phyloP scores from a whole-genome alignment of 2,113 vertebrate species.

The Channa maculata region DNA sequence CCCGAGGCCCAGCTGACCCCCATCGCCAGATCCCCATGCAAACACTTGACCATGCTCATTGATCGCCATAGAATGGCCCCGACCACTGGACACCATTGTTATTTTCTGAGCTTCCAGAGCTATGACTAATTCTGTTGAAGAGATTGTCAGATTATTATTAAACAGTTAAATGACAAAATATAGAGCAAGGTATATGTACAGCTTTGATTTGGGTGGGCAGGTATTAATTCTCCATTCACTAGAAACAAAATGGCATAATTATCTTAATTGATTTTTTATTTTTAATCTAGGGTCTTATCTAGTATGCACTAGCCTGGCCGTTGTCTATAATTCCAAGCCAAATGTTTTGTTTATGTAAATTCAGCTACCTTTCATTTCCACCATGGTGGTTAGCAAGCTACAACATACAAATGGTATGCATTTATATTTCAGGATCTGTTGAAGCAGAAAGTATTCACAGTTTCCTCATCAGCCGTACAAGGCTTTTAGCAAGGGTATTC shows the following conservation, averaged over 20 bases:
- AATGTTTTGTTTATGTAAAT: not conserved
- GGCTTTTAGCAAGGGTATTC: not conserved
- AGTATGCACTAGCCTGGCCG: not conserved
- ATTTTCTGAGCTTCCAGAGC: constrained; percentile 93
- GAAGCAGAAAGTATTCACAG: not conserved
- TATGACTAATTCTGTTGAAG: constrained; percentile 87
- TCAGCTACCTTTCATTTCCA: not conserved
- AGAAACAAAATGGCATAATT: not conserved
- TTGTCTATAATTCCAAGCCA: not conserved
- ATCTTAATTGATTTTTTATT: not conserved
- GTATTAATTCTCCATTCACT: not conserved
- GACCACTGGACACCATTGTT: constrained; percentile 89
- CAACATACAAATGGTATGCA: not conserved
- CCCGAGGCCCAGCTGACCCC: constrained; percentile 92
- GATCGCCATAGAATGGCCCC: constrained; percentile 90
- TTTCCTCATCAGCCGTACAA: constrained; percentile 1
- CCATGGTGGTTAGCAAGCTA: not conserved
- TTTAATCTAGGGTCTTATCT: not conserved
- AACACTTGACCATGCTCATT: constrained; percentile 94
- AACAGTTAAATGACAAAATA: not conserved
- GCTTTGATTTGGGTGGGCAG: not conserved
- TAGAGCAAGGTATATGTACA: not conserved
- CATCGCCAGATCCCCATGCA: constrained; percentile 92
- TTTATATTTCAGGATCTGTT: not conserved
- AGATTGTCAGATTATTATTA: not conserved